A percentile compares a stretch with the other conserved stretches of the same genome.
phyloP scores from a whole-genome alignment of 2,888 invertebrate species.

The Nephrotoma appendiculata region DNA sequence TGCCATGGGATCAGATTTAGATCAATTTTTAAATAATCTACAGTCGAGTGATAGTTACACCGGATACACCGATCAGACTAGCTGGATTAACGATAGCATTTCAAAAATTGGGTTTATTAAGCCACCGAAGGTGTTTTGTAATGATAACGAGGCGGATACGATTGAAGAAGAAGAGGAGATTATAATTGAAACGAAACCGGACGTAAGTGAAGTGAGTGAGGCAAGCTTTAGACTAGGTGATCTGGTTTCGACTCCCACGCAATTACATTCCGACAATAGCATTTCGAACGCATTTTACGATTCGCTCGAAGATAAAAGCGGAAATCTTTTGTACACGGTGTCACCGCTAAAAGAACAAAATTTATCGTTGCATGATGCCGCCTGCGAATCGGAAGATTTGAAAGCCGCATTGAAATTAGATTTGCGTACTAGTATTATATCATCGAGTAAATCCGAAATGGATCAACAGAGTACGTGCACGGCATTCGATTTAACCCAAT shows the following conservation, averaged over 20 bases:
- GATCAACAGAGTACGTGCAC: conserved; percentile 16
- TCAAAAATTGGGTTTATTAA: conserved; percentile 23
- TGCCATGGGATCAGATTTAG: conserved; percentile 43
- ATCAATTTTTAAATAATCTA: conserved; percentile 51
- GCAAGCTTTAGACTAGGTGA: not conserved
- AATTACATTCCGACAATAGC: not conserved
- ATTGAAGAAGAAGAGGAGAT: conserved; percentile 18
- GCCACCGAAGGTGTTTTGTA: conserved; percentile 30
- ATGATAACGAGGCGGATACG: conserved; percentile 27
- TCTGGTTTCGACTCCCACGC: not conserved
- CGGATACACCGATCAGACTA: conserved; percentile 19
- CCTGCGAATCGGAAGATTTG: conserved; percentile 15
- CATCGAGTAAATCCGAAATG: conserved; percentile 16
- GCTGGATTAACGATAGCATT: conserved; percentile 19
- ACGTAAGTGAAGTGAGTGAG: not conserved
- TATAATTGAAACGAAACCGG: not conserved
- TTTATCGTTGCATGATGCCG: conserved; percentile 15
- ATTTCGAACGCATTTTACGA: conserved; percentile 5
- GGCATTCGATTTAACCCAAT: conserved; percentile 17
- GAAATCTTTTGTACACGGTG: conserved; percentile 1
- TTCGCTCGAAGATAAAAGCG: conserved; percentile 5
- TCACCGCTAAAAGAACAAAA: conserved; percentile 17
- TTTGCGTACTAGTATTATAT: conserved; percentile 17
- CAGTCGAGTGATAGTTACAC: conserved; percentile 37
- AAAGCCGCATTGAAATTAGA: conserved; percentile 11